Percentiles rank a stretch among this genome's conserved stretches.
These are phyloP conservation scores for Dendrolimus kikuchii DNA, from an alignment of 1,140 invertebrate genomes.

Conservation along the genomic window DNA sequence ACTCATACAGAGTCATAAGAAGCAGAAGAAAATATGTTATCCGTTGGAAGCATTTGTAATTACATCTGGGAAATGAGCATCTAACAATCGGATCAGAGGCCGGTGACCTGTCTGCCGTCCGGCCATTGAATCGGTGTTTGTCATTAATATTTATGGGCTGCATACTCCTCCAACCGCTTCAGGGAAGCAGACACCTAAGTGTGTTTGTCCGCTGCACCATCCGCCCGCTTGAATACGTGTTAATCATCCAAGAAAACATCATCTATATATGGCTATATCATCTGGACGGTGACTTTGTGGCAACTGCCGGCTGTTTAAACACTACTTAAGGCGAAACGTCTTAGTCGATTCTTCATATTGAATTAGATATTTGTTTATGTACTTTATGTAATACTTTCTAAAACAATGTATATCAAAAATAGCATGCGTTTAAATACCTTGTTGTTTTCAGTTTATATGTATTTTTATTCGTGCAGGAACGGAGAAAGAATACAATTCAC, in stretches of 20 bases:
- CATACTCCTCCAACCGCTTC: constrained; percentile 43
- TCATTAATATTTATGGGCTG: constrained; percentile 62
- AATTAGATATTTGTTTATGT: no score
- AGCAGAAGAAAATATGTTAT: constrained; percentile 18
- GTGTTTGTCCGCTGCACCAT: constrained; percentile 37
- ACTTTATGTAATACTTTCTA: no score
- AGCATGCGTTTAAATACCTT: no score
- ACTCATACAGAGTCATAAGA: no score
- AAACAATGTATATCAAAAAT: no score
- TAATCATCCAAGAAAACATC: constrained; percentile 19
- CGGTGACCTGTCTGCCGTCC: constrained; percentile 48
- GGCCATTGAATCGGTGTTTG: constrained; percentile 46
- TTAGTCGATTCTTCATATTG: no score
- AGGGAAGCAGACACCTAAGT: constrained; percentile 40
- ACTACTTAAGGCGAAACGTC: no score
- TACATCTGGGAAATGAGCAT: constrained; percentile 48
- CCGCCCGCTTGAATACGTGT: constrained; percentile 22
- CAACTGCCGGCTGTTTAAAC: not conserved
- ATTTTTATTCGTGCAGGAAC: no score
- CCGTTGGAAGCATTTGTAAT: constrained; percentile 44
- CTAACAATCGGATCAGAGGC: constrained; percentile 58
- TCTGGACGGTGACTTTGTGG: not conserved
- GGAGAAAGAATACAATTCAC: no score
- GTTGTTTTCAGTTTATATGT: no score
- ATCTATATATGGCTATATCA: not conserved